A percentile compares a stretch with the other conserved stretches of the same genome.
These are phyloP conservation scores for Corythaeola cristata DNA, from an alignment of 2,113 vertebrate genomes.

Conservation along the genomic window DNA sequence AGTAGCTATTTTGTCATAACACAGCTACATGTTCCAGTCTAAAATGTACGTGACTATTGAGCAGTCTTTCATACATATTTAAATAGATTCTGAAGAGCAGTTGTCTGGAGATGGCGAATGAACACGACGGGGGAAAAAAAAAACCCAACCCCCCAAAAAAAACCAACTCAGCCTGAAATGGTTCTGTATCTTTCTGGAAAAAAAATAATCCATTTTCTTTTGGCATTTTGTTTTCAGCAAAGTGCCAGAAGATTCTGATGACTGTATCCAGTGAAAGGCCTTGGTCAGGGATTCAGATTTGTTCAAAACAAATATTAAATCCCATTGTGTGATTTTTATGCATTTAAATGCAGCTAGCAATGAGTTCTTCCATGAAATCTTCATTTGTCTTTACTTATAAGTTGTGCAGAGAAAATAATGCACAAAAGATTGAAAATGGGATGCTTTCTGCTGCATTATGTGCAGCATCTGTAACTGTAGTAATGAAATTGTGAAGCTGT, in stretches of 20 bases:
- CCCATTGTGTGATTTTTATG: not conserved
- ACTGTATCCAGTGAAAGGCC: not conserved
- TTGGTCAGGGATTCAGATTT: not conserved
- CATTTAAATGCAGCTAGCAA: not conserved
- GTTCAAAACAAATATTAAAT: not conserved
- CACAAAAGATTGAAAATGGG: not conserved
- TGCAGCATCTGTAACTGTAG: not conserved
- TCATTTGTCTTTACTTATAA: not conserved
- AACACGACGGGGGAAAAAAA: not conserved
- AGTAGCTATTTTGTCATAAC: not conserved
- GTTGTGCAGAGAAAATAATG: not conserved
- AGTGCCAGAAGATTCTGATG: slow-evolving; percentile 39
- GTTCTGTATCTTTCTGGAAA: slow-evolving; percentile 11
- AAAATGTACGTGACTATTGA: slow-evolving; percentile 18
- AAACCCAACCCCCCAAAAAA: not conserved
- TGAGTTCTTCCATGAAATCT: not conserved
- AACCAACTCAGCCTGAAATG: not conserved
- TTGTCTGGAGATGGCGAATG: slow-evolving; percentile 28
- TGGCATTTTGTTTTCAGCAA: not conserved
- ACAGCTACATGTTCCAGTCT: not conserved
- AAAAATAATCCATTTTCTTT: slow-evolving; percentile 1
- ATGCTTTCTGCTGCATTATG: slow-evolving; percentile 35
- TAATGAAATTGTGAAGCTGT: not conserved
- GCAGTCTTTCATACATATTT: slow-evolving; percentile 39
- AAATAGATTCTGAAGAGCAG: not conserved